phyloP scores from a whole-genome alignment of 1,140 invertebrate genomes.

The Polypedilum pembai region DNA sequence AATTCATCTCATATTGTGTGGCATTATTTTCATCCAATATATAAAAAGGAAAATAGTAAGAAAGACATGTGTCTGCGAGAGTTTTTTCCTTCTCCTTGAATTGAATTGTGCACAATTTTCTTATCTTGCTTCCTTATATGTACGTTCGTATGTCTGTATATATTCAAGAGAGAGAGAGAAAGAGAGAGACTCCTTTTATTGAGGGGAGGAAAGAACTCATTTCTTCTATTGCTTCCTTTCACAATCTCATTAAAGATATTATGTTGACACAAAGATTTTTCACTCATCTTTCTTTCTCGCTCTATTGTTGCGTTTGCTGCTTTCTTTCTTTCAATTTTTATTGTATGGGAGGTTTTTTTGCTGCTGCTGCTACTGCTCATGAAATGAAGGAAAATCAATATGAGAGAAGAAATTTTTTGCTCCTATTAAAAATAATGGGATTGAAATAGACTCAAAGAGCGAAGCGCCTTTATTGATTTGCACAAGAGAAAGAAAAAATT shows the following conservation, averaged over 20 bases:
- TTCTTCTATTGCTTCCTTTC: slow-evolving; percentile 17
- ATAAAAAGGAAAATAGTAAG: too few relatives aligned
- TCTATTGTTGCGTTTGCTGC: slow-evolving; percentile 5
- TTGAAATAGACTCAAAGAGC: slow-evolving; percentile 1
- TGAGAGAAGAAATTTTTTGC: slow-evolving; percentile 6
- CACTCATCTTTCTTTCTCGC: not conserved
- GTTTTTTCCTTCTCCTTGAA: too few relatives aligned
- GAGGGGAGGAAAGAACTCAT: not conserved
- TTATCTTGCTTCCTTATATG: too few relatives aligned
- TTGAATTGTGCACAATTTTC: too few relatives aligned
- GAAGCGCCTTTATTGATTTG: not conserved
- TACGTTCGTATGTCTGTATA: too few relatives aligned
- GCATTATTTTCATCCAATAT: too few relatives aligned
- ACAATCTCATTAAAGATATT: slow-evolving; percentile 19
- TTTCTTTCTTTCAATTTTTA: not conserved
- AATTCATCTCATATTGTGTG: too few relatives aligned
- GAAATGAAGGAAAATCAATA: not conserved
- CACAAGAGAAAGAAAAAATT: not conserved
- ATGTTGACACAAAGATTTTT: slow-evolving; percentile 18
- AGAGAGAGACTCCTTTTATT: not conserved
- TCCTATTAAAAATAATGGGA: slow-evolving; percentile 2
- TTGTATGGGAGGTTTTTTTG: not conserved
- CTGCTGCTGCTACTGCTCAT: not conserved
- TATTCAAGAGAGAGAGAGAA: not conserved
- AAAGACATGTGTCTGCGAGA: too few relatives aligned